Base-by-base conservation (phyloP, 2,888 invertebrate species). In the Charanyca ferruginea region DNA sequence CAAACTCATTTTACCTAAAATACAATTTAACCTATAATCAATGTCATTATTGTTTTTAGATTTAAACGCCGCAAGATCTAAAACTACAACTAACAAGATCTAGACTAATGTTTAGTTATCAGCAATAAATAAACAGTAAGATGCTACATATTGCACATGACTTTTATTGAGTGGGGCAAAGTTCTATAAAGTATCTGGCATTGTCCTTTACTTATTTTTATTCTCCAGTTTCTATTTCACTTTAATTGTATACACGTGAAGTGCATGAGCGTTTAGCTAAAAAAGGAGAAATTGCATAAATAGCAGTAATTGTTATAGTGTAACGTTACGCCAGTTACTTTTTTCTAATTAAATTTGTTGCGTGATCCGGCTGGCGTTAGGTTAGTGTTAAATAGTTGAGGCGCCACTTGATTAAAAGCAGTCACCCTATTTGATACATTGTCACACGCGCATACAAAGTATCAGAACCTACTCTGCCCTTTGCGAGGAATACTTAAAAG, bases 341-440 rank as follows among this genome's bases (percentile, higher is more conserved):
- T 75, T 32, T 70, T 20, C 32, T 79, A 75, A 75, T 79, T 75
- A 75, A 79, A 77, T 79, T 66, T 60, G 62, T 79, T 63, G 79
- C 77, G 66, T 79, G 76, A 60, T 79, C 57, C 48, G 48, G 22
- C 73, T 47, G 32, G 67, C 73, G 49, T 65, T 70, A 47, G 64
- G 57, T 66, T n/a, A 52, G 58, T 61, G 62, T 77, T 59, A 66
- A 77, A 73, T 65, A 73, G 62, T 49, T 62, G 22, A 73, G 80
- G 73, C 78, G 79, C 73, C 80, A 73, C 45, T 55, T 73, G 69
- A 77, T 73, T 69, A 77, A 38, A 77, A 35, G 28, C 63, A 54
- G 53, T 71, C 61, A 54, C 66, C 62, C 59, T 62, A 58, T 69
- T 65, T 80, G 66, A 77, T 77, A 76, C 70, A 75, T 61, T 58